Base-by-base conservation (phyloP, 1,140 invertebrate species). In the Drosophila punjabiensis region DNA sequence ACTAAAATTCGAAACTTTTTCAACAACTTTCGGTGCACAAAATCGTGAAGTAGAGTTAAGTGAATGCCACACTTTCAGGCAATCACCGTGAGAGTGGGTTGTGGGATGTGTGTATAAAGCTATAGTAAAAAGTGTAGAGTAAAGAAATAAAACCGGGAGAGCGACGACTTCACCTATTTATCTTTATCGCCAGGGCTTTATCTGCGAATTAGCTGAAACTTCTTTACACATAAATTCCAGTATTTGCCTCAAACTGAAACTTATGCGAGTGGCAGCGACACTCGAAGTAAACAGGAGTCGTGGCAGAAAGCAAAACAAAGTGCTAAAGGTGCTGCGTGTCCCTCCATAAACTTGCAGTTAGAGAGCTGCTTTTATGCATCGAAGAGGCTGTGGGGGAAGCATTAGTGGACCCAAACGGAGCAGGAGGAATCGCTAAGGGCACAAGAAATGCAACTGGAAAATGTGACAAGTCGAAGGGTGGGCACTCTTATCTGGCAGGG, bases 161-260 rank as follows among this genome's bases (percentile, higher is more conserved):
- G 28, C 11, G 3, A n/a, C 48, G n/a, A 62, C 60, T 73, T 71
- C 56, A 43, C 30, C 55, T 52, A 60, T 71, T 71, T 62, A 52
- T 74, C 70, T 43, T 75, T 75, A 74, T 75, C 47, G 50, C 32
- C 35, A n/a, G 68, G 58, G 47, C 68, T 61, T 62, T 74, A 62
- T 52, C 55, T 62, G 28, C 18, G 71, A 74, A 75, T 75, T 75
- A 75, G 56, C 32, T 43, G 63, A 47, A 71, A 64, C 79, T 64
- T 60, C 58, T 50, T n/a, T 53, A 56, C 32, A 58, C 32, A 80
- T 84, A 84, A 84, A 84, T 84, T 84, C 43, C 59, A 65, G 43
- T 84, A 84, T 84, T 84, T 84, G 67, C 77, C 37, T 63, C 52
- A 76, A 76, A 82, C 74, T 64, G 71, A 74, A 80, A 80, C 66